Evolutionary conservation across 1,140 invertebrate genomes (phyloP), one percentile per base, ranked within the genome.

Genomic region (Gryllus bimaculatus): DNA sequence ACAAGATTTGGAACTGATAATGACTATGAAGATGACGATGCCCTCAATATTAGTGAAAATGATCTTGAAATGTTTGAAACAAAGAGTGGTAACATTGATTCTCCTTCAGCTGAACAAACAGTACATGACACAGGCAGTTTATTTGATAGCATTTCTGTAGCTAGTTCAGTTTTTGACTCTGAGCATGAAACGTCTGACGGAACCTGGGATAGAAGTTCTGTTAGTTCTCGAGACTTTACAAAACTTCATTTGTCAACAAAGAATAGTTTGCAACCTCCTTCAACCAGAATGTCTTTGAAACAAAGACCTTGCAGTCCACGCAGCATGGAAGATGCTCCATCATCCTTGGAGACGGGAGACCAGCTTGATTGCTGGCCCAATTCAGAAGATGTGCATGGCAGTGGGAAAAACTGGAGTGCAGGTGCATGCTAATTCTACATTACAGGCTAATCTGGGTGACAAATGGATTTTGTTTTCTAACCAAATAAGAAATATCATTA

Each of bases 101-200:
- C 12, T 8, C 13, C 15, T n/a, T 48, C 76, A 18, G 47, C n/a
- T 15, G 75, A 7, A 3, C 8, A 47, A 20, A 47, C n/a, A 77
- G 7, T 77, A 20, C 7, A 48, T 15, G 76, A 77, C 18, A 48
- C 39, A 18, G 47, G 10, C 20, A 48, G 48, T 48, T 47, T 48
- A n/a, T 8, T 18, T 7, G 76, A 77, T 8, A 48, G 47, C 20
- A 10, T 77, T 15, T 77, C 76, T 49, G 26, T 77, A 7, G 76
- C n/a, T 15, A 77, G 76, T 49, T 77, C 76, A 48, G 76, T 77
- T 8, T 77, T 77, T 48, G 76, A 77, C n/a, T 77, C 76, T 10
- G 76, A 77, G 48, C 76, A 77, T 12, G 76, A 77, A 20, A 77
- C 15, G n/a, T 77, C 48, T 77, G 76, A 77, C n/a, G 48, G 47